Conservation (phyloP, 1,140 invertebrate species). For the Drosophila ercepeae region DNA sequence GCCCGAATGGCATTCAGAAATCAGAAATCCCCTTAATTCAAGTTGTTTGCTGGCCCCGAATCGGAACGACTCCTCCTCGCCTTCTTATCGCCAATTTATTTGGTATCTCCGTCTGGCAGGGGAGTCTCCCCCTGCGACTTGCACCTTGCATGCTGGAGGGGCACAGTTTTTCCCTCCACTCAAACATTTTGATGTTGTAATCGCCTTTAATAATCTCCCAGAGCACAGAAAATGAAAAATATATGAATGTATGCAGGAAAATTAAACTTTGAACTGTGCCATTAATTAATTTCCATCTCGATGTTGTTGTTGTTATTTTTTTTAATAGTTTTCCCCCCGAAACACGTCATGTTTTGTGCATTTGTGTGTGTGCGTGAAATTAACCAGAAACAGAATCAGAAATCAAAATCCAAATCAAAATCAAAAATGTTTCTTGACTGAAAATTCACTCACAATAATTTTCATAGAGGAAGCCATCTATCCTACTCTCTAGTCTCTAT, state of each 20-base stretch:
- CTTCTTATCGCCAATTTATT: constrained; percentile 42
- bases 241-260: constrained; percentile 55
- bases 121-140: background rate
- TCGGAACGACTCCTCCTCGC: constrained; percentile 26
- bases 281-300: constrained; percentile 65
- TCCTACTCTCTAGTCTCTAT: constrained; percentile 2
- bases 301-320: constrained; percentile 18
- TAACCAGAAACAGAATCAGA: constrained; percentile 47
- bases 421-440: constrained; percentile 16
- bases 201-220: constrained; percentile 64
- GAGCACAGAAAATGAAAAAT: constrained; percentile 39
- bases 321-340: background rate
- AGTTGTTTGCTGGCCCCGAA: constrained; percentile 44
- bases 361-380: constrained; percentile 52
- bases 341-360: constrained; percentile 6
- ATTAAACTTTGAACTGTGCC: constrained; percentile 81
- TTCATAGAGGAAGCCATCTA: constrained; percentile 53
- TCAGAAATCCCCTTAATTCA: constrained; percentile 26
- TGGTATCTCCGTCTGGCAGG: too few species aligned
- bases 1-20: background rate
- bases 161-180: constrained; percentile 45
- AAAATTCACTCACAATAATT: constrained; percentile 61
- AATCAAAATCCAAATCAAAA: constrained; percentile 18
- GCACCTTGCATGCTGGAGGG: constrained; percentile 50
- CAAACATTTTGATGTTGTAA: constrained; percentile 71